phyloP scores from a whole-genome alignment of 2,797 vertebrate species.

The Crax fasciolata region DNA sequence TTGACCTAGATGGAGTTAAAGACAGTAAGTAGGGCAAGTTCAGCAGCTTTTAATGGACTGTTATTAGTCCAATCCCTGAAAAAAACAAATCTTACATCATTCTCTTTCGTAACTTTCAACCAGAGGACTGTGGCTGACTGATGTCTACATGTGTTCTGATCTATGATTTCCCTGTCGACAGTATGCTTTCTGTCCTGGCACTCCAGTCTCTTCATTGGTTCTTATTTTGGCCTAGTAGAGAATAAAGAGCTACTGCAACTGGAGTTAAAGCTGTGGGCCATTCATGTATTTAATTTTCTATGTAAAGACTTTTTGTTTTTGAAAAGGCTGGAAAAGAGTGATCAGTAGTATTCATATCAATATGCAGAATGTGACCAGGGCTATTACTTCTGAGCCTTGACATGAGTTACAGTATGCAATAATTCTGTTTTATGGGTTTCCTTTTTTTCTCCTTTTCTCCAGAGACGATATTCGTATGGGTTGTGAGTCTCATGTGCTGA shows the following conservation, averaged over 20 bases:
- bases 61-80: not conserved
- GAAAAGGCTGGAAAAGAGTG: not conserved
- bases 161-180: not conserved
- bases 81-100: not conserved
- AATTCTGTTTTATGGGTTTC: not conserved
- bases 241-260: not conserved
- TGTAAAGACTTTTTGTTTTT: not conserved
- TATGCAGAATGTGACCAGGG: not conserved
- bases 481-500: not conserved
- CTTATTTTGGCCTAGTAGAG: not conserved
- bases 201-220: not conserved
- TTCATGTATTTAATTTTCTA: not conserved
- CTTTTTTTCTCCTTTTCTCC: not conserved
- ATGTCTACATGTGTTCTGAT: not conserved
- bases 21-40: not conserved
- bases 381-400: not conserved
- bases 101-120: not conserved
- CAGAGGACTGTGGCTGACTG: not conserved
- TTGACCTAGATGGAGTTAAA: constrained; percentile 26
- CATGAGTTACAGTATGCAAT: rapidly evolving
- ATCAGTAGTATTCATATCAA: not conserved
- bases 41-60: not conserved
- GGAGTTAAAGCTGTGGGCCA: not conserved
- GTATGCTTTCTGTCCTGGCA: not conserved
- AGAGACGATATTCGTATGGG: not conserved